Conservation (phyloP, 2,113 vertebrate species). For the Anarhynchus alexandrinus region DNA sequence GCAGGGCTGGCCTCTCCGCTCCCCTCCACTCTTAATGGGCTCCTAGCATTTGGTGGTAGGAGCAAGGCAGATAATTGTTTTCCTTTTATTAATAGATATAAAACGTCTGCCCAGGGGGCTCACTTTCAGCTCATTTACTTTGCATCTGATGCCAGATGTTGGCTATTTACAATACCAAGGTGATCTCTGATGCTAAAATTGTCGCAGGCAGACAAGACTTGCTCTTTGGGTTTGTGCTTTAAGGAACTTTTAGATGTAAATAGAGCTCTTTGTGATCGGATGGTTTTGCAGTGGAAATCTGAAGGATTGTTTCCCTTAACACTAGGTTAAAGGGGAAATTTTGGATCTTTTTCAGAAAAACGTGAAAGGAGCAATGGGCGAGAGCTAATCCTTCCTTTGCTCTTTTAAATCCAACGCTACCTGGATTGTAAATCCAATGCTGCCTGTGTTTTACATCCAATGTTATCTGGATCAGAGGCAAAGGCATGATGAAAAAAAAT, state of each 20-base stretch:
- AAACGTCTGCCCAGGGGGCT: constrained; percentile 19
- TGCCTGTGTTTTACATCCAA: background rate
- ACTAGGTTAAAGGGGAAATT: background rate
- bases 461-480: background rate
- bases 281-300: background rate
- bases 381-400: background rate
- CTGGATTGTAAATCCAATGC: background rate
- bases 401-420: background rate
- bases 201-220: background rate
- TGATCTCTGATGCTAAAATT: constrained; percentile 33
- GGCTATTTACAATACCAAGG: constrained; percentile 38
- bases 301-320: background rate
- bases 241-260: background rate
- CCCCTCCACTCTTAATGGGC: background rate
- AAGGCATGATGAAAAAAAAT: background rate
- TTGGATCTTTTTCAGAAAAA: background rate
- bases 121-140: constrained; percentile 15
- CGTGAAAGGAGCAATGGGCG: background rate
- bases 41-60: background rate
- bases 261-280: background rate
- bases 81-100: constrained; percentile 48
- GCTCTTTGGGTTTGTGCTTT: background rate
- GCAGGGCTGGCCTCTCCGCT: background rate
- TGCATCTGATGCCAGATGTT: constrained; percentile 41
- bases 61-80: constrained; percentile 32